Conservation (phyloP, 2,888 invertebrate species). For the Dicranocentrus wangi region DNA sequence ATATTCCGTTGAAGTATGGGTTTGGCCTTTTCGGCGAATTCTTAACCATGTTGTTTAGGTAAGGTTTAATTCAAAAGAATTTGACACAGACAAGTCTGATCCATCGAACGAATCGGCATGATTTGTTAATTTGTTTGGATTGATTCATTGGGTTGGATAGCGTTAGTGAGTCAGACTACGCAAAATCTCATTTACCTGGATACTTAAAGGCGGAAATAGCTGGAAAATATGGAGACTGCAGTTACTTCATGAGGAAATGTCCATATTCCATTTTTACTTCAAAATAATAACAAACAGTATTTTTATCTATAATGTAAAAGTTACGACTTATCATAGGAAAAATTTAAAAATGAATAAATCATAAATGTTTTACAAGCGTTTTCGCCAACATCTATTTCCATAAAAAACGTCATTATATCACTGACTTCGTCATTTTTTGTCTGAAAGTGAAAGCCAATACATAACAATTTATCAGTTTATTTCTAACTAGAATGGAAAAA, state of each 20-base stretch:
- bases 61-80: too few relatives aligned
- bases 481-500: not conserved
- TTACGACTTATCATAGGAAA: too few relatives aligned
- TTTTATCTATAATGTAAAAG: not conserved
- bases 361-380: too few relatives aligned
- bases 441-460: constrained; percentile 6
- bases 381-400: not conserved
- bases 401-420: not conserved
- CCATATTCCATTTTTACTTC: constrained; percentile 55
- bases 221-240: constrained; percentile 63
- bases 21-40: constrained; percentile 71
- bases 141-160: too few relatives aligned
- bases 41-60: constrained; percentile 70
- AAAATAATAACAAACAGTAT: constrained; percentile 30
- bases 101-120: too few relatives aligned
- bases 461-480: not conserved
- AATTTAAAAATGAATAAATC: too few relatives aligned
- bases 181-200: constrained; percentile 69
- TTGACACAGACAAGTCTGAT: too few relatives aligned
- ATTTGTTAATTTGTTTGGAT: constrained; percentile 16
- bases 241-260: constrained; percentile 36
- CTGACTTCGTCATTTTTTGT: not conserved
- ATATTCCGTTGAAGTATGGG: constrained; percentile 67
- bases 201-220: constrained; percentile 68
- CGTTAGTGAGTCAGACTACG: constrained; percentile 67